These are phyloP conservation scores for Poecilus cupreus DNA, from an alignment of 2,888 invertebrate genomes.

Conservation along the genomic window DNA sequence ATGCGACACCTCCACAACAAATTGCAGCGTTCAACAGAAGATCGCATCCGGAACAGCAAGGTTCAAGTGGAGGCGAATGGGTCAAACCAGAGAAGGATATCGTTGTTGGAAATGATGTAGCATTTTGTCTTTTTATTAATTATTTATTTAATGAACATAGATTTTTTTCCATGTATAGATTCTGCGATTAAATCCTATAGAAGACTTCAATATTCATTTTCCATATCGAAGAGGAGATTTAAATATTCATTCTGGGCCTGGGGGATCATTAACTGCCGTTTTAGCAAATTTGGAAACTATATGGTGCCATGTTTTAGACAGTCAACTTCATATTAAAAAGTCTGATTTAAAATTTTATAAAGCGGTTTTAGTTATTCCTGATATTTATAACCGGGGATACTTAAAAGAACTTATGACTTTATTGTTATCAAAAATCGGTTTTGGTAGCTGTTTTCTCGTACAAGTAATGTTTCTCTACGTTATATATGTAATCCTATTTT, in stretches of 20 bases:
- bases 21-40: slow-evolving; percentile 91
- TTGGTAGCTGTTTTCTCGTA: slow-evolving; percentile 88
- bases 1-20: slow-evolving; percentile 92
- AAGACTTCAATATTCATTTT: slow-evolving; percentile 91
- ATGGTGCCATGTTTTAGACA: slow-evolving; percentile 88
- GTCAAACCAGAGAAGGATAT: slow-evolving; percentile 79
- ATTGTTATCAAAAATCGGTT: slow-evolving; percentile 87
- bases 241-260: slow-evolving; percentile 87
- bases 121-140: background rate
- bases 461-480: slow-evolving; percentile 76
- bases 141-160: background rate
- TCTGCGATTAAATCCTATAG: slow-evolving; percentile 79
- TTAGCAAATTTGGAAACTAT: slow-evolving; percentile 90
- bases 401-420: slow-evolving; percentile 89
- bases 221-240: slow-evolving; percentile 92
- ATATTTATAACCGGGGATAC: slow-evolving; percentile 90
- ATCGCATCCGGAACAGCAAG: slow-evolving; percentile 81
- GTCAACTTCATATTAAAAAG: slow-evolving; percentile 84
- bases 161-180: slow-evolving; percentile 71
- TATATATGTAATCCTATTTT: background rate
- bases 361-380: slow-evolving; percentile 91
- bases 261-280: slow-evolving; percentile 90
- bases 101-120: slow-evolving; percentile 85
- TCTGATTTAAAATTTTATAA: slow-evolving; percentile 85
- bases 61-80: slow-evolving; percentile 78